phyloP scores from a whole-genome alignment of 1,140 invertebrate genomes.

The Oppia nitens region DNA sequence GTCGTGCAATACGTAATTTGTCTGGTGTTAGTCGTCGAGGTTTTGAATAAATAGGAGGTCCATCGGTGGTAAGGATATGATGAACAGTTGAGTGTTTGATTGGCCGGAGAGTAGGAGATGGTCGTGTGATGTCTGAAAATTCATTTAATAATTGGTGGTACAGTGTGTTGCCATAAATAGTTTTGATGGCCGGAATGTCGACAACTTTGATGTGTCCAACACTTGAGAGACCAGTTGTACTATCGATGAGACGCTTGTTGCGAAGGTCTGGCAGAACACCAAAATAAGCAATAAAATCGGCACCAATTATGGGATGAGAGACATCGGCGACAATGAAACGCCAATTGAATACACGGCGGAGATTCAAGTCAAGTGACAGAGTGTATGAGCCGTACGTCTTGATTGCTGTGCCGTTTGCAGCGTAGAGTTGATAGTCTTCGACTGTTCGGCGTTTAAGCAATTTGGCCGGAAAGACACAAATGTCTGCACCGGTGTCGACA shows the following conservation, averaged over 20 bases:
- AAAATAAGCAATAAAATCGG: slow-evolving; percentile 14
- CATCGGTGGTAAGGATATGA: slow-evolving; percentile 11
- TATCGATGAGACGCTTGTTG: slow-evolving; percentile 2
- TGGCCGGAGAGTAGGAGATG: neutral
- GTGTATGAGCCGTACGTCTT: neutral
- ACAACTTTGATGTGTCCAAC: neutral
- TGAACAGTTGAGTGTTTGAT: slow-evolving; percentile 11
- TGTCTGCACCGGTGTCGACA: slow-evolving; percentile 13
- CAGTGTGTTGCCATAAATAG: too few species aligned
- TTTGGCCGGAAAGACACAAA: slow-evolving; percentile 6
- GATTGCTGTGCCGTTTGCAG: slow-evolving; percentile 14
- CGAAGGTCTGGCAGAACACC: slow-evolving; percentile 2
- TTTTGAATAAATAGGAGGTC: slow-evolving; percentile 3
- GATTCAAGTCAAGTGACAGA: slow-evolving; percentile 6
- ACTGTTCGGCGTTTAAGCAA: neutral
- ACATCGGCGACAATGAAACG: slow-evolving; percentile 14
- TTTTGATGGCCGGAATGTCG: too few species aligned
- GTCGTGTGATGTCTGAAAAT: slow-evolving; percentile 1
- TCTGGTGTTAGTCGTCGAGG: slow-evolving; percentile 2
- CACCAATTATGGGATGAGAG: slow-evolving; percentile 14
- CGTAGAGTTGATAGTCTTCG: neutral
- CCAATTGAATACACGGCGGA: neutral
- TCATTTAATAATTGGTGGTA: neutral
- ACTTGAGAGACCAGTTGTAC: neutral
- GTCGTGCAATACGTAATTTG: slow-evolving; percentile 6